Conservation (phyloP, 2,113 vertebrate genomes). For the Todiramphus chloris region DNA sequence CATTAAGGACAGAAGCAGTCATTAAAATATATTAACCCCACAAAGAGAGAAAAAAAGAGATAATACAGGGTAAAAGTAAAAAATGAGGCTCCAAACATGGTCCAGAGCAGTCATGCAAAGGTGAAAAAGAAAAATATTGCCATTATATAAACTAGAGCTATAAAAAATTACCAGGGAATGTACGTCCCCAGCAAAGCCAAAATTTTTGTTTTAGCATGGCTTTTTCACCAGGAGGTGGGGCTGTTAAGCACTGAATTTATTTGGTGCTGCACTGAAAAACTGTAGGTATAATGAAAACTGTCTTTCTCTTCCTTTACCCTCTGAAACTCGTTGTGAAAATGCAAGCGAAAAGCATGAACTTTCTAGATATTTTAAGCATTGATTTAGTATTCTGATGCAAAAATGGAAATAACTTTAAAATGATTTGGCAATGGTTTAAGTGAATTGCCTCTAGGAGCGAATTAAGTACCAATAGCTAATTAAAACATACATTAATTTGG, state of each 20-base stretch:
- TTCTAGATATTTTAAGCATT: conserved; percentile 6
- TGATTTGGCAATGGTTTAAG: background rate
- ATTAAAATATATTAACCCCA: background rate
- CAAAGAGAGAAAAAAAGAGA: background rate
- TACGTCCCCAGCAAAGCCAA: accelerated
- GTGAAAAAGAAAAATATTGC: background rate
- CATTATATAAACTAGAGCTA: background rate
- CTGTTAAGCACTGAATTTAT: conserved; percentile 53
- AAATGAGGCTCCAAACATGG: background rate
- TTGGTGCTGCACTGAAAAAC: background rate
- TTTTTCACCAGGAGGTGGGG: conserved; percentile 65
- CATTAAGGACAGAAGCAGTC: background rate
- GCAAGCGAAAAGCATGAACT: background rate
- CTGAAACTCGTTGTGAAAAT: background rate
- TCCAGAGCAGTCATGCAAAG: background rate
- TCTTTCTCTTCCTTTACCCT: background rate
- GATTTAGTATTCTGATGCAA: background rate
- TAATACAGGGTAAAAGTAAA: background rate
- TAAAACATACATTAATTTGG: conserved; percentile 53
- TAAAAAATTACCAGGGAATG: background rate
- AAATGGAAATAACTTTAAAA: conserved; percentile 15
- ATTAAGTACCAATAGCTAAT: conserved; percentile 48
- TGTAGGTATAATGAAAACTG: background rate
- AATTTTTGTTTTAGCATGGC: background rate
- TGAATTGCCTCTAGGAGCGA: background rate